Base-by-base conservation (phyloP, 2,888 invertebrate species). In the Latrodectus hesperus region DNA sequence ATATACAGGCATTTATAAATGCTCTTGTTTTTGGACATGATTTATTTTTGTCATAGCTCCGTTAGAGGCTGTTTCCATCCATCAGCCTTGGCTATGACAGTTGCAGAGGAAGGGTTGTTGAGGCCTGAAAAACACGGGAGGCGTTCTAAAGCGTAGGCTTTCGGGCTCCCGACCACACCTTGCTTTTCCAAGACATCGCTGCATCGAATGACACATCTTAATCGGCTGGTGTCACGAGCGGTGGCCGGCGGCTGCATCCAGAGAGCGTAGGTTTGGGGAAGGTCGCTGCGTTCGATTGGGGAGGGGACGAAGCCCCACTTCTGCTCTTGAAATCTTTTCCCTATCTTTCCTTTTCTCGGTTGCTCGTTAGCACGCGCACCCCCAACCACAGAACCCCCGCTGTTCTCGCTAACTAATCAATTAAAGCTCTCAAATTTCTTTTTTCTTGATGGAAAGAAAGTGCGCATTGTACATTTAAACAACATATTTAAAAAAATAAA, bases 141-240 rank as follows among this genome's bases (percentile, higher is more conserved):
- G 76, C 51, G 67, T 65, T 65, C 38, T 38, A n/a, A 12, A 60
- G 74, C 73, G 81, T 81, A 72, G 81, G 81, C 52, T 73, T 38
- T 72, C 72, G 72, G 65, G 72, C 55, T 38, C 79, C 71, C 60
- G 71, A 53, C 81, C 81, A 81, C 81, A 81, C 81, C 81, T 81
- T 73, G n/a, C 6, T 38, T 38, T 38, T 38, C 2, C 38, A 52
- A 64, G 81, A 73, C 81, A 74, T 65, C 64, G 26, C 67, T 52
- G 67, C 73, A 73, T 74, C 81, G 53, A 81, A 81, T 81, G 81
- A 81, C 81, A 81, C 73, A 67, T 81, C 81, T 67, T 81, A 81
- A 81, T 81, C 81, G 81, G 67, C n/a, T 55, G 22, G 53, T 67
- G 65, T 73, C 73, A 81, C 74, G 73, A 81, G 53, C 53, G 73